Percentiles rank a stretch among this genome's conserved stretches.
These are phyloP conservation scores for Cryptoprocta ferox DNA, from an alignment of 2,797 vertebrate genomes.

Conservation along the genomic window DNA sequence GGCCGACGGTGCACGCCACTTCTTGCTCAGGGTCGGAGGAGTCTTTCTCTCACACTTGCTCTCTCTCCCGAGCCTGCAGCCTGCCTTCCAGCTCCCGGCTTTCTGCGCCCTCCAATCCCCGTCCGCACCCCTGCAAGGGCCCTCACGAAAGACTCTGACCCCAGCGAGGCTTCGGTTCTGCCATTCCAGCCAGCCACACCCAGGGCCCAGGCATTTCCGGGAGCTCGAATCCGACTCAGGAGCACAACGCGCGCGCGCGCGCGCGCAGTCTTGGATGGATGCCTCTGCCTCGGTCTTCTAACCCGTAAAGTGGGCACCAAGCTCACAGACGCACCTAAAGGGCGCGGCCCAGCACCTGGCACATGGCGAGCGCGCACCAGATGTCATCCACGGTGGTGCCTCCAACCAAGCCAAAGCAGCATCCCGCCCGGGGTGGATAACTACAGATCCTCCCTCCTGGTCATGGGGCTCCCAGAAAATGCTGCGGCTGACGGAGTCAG, in stretches of 20 bases:
- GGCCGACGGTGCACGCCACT: background rate
- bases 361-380: fast-evolving
- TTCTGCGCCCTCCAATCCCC: background rate
- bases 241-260: background rate
- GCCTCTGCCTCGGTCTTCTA: background rate
- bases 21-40: background rate
- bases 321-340: background rate
- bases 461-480: background rate
- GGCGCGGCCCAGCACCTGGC: background rate
- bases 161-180: background rate
- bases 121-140: background rate
- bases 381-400: fast-evolving
- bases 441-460: background rate
- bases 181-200: background rate
- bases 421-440: fast-evolving
- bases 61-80: background rate
- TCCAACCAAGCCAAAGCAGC: background rate
- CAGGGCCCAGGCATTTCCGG: background rate
- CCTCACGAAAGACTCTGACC: too few species aligned
- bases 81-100: background rate
- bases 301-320: background rate
- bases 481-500: fast-evolving
- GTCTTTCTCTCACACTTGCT: background rate
- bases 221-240: background rate
- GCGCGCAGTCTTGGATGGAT: fast-evolving